phyloP scores from a whole-genome alignment of 2,797 vertebrate species.

The Lagocephalus sceleratus region DNA sequence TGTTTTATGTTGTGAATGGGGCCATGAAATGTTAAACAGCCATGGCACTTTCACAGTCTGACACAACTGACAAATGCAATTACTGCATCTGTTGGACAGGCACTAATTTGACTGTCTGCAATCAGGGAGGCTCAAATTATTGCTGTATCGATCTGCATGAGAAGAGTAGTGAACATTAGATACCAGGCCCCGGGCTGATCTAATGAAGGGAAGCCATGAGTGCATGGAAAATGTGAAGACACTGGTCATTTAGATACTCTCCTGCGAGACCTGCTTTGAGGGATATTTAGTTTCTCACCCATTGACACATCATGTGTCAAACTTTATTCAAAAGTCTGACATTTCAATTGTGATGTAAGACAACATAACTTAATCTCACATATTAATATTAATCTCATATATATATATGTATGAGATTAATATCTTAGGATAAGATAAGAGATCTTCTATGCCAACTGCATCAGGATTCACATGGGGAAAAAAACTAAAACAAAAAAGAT shows the following conservation, averaged over 20 bases:
- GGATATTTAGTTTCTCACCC: too few species aligned
- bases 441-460: too few species aligned
- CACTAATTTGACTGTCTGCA: constrained; percentile 55
- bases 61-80: constrained; percentile 54
- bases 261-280: too few species aligned
- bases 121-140: constrained; percentile 59
- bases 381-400: too few species aligned
- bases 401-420: too few species aligned
- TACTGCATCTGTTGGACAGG: constrained; percentile 38
- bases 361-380: too few species aligned
- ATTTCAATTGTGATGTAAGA: too few species aligned
- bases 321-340: too few species aligned
- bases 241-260: constrained; percentile 1
- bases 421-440: too few species aligned
- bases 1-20: constrained; percentile 51
- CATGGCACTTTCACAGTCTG: constrained; percentile 24
- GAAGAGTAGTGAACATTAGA: constrained; percentile 24
- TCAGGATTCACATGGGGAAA: too few species aligned
- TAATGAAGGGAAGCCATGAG: constrained; percentile 30
- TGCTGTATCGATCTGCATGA: constrained; percentile 48
- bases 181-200: constrained; percentile 9
- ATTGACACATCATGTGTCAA: too few species aligned
- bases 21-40: constrained; percentile 66
- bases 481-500: too few species aligned
- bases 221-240: constrained; percentile 21